Percentiles rank a stretch among this genome's conserved stretches.
phyloP scores from a whole-genome alignment of 2,113 vertebrate genomes.

The Lates calcarifer region DNA sequence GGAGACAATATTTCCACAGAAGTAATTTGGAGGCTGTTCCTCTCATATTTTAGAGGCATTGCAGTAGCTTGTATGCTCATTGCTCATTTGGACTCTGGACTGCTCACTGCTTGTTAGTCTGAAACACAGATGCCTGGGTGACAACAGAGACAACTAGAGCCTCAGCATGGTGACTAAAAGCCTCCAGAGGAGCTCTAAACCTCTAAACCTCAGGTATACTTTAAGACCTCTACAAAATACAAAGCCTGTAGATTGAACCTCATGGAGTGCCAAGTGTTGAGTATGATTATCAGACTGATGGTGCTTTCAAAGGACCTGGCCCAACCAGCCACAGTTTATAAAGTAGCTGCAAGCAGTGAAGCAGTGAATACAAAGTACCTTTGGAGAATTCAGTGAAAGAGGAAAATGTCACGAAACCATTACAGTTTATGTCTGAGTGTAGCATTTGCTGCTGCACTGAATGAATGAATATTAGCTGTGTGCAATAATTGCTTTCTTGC shows the following conservation, averaged over 20 bases:
- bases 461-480: too few species aligned
- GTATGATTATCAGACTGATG: slow-evolving; percentile 20
- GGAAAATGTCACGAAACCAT: not conserved
- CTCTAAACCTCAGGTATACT: not conserved
- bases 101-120: too few species aligned
- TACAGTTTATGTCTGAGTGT: not conserved
- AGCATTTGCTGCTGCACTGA: too few species aligned
- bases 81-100: too few species aligned
- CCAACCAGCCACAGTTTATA: not conserved
- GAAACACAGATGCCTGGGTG: slow-evolving; percentile 30
- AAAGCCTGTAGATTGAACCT: too few species aligned
- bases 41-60: too few species aligned
- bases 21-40: too few species aligned
- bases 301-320: not conserved
- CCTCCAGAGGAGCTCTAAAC: too few species aligned
- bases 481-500: too few species aligned
- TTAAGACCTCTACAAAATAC: too few species aligned
- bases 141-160: slow-evolving; percentile 31
- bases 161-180: slow-evolving; percentile 19
- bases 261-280: not conserved
- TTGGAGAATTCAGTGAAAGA: not conserved
- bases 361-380: slow-evolving; percentile 42
- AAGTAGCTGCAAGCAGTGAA: slow-evolving; percentile 18
- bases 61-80: too few species aligned
- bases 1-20: too few species aligned